Conservation (phyloP, 1,140 invertebrate genomes). For the Meloidogyne chitwoodi region DNA sequence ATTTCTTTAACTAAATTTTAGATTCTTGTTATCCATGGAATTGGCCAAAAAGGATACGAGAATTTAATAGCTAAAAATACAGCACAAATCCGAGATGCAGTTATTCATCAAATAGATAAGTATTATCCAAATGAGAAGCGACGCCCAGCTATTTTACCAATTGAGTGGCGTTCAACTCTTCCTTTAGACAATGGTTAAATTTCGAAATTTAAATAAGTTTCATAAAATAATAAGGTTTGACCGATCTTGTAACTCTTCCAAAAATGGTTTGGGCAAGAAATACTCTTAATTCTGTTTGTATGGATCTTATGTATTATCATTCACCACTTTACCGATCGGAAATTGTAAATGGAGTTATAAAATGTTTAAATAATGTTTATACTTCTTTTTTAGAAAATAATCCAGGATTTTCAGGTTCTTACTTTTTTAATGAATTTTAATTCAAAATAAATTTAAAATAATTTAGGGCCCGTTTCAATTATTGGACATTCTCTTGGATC, state of each 20-base stretch:
- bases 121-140: slow-evolving; percentile 51
- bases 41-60: slow-evolving; percentile 60
- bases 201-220: not conserved
- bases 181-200: slow-evolving; percentile 40
- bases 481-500: slow-evolving; percentile 76
- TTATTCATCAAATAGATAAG: slow-evolving; percentile 51
- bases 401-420: slow-evolving; percentile 62
- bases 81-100: slow-evolving; percentile 55
- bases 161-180: slow-evolving; percentile 55
- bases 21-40: slow-evolving; percentile 24
- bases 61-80: slow-evolving; percentile 60
- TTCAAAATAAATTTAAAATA: slow-evolving; percentile 62
- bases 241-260: slow-evolving; percentile 52
- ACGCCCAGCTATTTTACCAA: slow-evolving; percentile 56
- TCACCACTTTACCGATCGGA: slow-evolving; percentile 74
- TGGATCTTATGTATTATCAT: slow-evolving; percentile 79
- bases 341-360: slow-evolving; percentile 70
- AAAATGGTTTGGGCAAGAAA: slow-evolving; percentile 47
- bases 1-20: not conserved
- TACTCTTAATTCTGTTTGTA: slow-evolving; percentile 65
- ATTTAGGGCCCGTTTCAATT: slow-evolving; percentile 70
- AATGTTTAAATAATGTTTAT: slow-evolving; percentile 72
- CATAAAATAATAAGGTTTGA: slow-evolving; percentile 24
- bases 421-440: not conserved
- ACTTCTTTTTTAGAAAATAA: slow-evolving; percentile 71